Conservation (phyloP, 64 coral and sea anemone species). For the Actinia equina region DNA sequence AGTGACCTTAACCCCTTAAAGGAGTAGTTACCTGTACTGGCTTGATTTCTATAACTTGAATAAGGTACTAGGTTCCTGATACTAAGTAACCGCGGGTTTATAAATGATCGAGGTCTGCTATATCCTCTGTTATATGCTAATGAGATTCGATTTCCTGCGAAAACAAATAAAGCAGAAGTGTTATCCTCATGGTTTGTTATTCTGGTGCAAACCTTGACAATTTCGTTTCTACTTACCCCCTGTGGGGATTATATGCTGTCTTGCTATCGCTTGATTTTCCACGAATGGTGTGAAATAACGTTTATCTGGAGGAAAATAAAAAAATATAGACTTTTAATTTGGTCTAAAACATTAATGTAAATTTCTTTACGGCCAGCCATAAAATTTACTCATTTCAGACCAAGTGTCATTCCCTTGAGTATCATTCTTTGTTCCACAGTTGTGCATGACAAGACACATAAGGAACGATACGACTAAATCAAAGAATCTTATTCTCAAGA, state of each 20-base stretch:
- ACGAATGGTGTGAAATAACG: slow-evolving; percentile 7
- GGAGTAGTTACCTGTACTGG: background rate
- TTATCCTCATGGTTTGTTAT: background rate
- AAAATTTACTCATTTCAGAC: too few relatives aligned
- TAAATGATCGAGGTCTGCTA: background rate
- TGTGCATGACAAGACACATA: too few relatives aligned
- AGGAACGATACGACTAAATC: too few relatives aligned
- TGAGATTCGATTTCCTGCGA: background rate
- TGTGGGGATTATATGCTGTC: slow-evolving; percentile 27
- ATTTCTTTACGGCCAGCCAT: too few relatives aligned
- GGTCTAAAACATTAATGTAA: too few relatives aligned
- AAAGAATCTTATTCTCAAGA: too few relatives aligned
- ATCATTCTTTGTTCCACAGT: too few relatives aligned
- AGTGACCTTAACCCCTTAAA: background rate
- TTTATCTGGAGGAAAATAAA: background rate
- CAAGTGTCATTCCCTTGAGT: too few relatives aligned
- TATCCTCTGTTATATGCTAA: background rate
- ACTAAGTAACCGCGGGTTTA: background rate
- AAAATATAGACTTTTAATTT: too few relatives aligned
- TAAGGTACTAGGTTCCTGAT: background rate
- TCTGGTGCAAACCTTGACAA: too few relatives aligned
- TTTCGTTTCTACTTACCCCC: slow-evolving; percentile 20
- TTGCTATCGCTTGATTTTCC: slow-evolving; percentile 27
- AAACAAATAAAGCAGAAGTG: background rate
- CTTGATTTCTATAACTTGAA: slow-evolving; percentile 4